phyloP scores from a whole-genome alignment of 2,113 vertebrate genomes.

The Sinocyclocheilus rhinocerous region DNA sequence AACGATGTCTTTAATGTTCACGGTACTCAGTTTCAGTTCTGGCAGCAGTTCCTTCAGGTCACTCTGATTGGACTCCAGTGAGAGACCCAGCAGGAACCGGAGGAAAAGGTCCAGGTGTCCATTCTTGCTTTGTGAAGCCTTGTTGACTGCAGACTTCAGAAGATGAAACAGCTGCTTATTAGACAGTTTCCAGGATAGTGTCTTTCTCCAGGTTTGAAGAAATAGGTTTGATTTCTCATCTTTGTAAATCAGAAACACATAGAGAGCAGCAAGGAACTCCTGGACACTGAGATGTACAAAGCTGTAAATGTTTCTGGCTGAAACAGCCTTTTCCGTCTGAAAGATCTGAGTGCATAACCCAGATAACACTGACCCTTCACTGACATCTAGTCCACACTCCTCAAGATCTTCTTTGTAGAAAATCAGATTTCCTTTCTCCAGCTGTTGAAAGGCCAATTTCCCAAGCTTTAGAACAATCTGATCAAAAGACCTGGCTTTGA shows the following conservation, averaged over 20 bases:
- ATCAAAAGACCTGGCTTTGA: background rate
- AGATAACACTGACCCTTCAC: background rate
- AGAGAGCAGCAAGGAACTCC: background rate
- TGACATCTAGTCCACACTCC: conserved; percentile 21
- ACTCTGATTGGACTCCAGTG: conserved; percentile 22
- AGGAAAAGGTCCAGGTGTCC: background rate
- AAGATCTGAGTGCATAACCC: conserved; percentile 31
- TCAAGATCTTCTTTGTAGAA: conserved; percentile 18
- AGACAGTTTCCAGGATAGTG: background rate
- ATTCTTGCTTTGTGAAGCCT: background rate
- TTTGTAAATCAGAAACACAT: background rate
- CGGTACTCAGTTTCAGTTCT: background rate
- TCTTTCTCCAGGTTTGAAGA: background rate
- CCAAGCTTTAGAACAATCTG: conserved; percentile 2
- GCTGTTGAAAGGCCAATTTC: conserved; percentile 15
- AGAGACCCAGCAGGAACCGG: background rate
- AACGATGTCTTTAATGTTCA: background rate
- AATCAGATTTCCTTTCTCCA: conserved; percentile 37
- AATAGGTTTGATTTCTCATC: background rate
- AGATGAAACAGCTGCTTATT: too few species aligned
- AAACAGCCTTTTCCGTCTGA: background rate
- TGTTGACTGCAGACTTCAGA: conserved; percentile 13
- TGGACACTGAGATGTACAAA: background rate
- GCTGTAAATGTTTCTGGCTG: background rate
- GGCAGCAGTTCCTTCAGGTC: conserved; percentile 27